Conservation (phyloP, 2,113 vertebrate genomes). For the Spizaetus ornatus region DNA sequence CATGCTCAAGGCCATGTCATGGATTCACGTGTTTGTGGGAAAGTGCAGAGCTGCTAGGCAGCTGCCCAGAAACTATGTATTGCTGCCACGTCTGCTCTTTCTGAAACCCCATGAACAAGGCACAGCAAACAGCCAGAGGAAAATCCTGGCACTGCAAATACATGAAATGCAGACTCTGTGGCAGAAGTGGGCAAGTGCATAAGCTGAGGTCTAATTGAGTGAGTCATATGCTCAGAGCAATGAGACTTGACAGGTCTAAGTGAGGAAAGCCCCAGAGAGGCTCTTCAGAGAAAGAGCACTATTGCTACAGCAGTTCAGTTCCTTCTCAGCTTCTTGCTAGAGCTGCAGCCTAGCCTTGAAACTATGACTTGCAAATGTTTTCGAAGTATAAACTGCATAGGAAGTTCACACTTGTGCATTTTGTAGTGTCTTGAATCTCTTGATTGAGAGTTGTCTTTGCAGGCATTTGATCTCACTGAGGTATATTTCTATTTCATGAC, state of each 20-base stretch:
- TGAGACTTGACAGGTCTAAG: not conserved
- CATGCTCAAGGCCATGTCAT: not conserved
- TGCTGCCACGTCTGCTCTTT: not conserved
- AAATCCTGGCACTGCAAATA: not conserved
- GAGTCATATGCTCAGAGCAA: not conserved
- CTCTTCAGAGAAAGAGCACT: not conserved
- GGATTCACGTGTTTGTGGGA: not conserved
- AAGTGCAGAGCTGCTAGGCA: not conserved
- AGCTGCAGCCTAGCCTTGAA: not conserved
- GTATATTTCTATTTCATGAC: not conserved
- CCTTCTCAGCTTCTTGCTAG: not conserved
- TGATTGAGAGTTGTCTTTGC: not conserved
- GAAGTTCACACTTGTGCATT: not conserved
- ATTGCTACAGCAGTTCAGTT: not conserved
- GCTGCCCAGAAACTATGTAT: not conserved
- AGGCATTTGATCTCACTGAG: not conserved
- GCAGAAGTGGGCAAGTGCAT: not conserved
- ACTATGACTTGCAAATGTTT: not conserved
- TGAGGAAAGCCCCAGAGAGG: not conserved
- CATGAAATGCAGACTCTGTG: not conserved
- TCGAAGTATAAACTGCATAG: not conserved
- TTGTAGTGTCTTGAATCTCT: not conserved
- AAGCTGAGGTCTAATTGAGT: not conserved
- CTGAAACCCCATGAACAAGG: not conserved
- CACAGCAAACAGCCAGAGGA: not conserved